These are phyloP conservation scores for Python bivittatus DNA, from an alignment of 2,113 vertebrate genomes.

Conservation along the genomic window DNA sequence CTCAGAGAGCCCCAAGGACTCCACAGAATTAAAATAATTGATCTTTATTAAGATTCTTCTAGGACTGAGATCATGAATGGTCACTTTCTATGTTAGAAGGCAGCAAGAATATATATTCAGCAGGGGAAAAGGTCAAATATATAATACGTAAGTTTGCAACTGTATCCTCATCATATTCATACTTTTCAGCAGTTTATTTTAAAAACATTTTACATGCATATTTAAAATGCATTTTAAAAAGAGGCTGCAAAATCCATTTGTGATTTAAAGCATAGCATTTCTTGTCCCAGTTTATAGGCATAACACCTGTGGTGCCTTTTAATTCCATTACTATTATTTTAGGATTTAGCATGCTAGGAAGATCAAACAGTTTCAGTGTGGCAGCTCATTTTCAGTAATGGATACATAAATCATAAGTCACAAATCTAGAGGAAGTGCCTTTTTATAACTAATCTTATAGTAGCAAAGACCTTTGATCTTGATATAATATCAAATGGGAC, in stretches of 20 bases:
- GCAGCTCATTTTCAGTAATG: not conserved
- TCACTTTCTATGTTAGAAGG: not conserved
- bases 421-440: conserved; percentile 2
- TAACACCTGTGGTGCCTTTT: not conserved
- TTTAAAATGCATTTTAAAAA: not conserved
- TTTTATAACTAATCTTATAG: conserved; percentile 7
- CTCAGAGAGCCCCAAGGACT: no score
- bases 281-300: not conserved
- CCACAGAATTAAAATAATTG: not conserved
- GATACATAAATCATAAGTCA: conserved; percentile 7
- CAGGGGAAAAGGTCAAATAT: not conserved
- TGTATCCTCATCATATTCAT: not conserved
- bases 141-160: not conserved
- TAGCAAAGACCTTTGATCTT: conserved; percentile 20
- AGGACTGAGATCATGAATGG: not conserved
- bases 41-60: not conserved
- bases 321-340: conserved; percentile 22
- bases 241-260: not conserved
- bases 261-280: conserved; percentile 6
- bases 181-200: not conserved
- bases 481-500: not conserved
- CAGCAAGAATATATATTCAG: not conserved
- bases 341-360: conserved; percentile 14
- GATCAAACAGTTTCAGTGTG: conserved; percentile 16
- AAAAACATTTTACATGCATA: not conserved